Conservation (phyloP, 2,797 vertebrate species). For the Streptopelia turtur region DNA sequence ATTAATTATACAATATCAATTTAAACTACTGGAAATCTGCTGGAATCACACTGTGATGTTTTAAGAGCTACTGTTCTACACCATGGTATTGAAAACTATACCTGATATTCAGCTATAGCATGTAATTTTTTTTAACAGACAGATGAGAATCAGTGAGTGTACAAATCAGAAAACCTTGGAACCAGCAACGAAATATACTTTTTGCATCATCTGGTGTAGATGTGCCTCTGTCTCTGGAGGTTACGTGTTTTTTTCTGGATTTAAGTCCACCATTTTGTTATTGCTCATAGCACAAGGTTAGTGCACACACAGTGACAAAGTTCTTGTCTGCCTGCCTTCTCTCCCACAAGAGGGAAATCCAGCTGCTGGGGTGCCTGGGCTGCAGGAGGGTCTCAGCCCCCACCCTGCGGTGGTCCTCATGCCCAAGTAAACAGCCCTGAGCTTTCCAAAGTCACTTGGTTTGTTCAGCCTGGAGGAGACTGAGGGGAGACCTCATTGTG, state of each 20-base stretch:
- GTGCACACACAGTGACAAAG: not conserved
- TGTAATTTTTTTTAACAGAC: not conserved
- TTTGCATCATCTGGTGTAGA: not conserved
- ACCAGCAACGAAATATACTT: not conserved
- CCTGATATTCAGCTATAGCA: not conserved
- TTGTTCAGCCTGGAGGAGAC: too few relatives aligned
- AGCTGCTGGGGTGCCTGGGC: not conserved
- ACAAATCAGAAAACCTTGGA: not conserved
- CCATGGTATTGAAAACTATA: not conserved
- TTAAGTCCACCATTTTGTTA: not conserved
- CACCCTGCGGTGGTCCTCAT: not conserved
- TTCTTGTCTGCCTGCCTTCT: not conserved
- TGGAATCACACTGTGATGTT: not conserved
- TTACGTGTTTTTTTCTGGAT: not conserved
- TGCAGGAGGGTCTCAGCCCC: not conserved
- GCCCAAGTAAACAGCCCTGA: not conserved
- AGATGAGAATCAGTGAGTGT: not conserved
- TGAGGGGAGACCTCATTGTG: too few relatives aligned
- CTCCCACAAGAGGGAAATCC: not conserved
- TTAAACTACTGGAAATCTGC: not conserved
- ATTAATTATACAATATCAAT: not conserved
- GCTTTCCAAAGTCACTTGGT: not conserved
- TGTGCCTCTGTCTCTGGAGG: not conserved
- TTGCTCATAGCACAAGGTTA: not conserved
- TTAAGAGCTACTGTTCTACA: not conserved